Base-by-base conservation (phyloP, 2,888 invertebrate genomes). In the Eustalomyia histrio region DNA sequence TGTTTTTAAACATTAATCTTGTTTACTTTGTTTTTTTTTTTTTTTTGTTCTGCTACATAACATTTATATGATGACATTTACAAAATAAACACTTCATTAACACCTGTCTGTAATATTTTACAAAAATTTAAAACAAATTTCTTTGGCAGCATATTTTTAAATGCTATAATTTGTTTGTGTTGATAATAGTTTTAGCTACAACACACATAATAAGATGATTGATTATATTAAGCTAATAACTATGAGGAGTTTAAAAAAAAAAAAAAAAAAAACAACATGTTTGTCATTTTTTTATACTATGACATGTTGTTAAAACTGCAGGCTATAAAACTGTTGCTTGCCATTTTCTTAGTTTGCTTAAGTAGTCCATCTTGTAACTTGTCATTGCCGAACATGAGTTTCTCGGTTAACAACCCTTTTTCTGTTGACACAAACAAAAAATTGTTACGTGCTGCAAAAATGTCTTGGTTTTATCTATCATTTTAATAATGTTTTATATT, bases 41-140 rank as follows among this genome's bases (percentile, higher is more conserved):
- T 71, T 60, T 55, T 67, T 55, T n/a, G 50, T 24, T 50, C 4
- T 9, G 29, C 24, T 5, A 33, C 29, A 50, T 63, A 67, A 60
- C 67, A 76, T 64, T 79, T 79, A 75, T 33, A 58, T 64, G 79
- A 72, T 82, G 79, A 79, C 79, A 82, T 63, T 82, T 82, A 79
- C 75, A 82, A 76, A 80, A 83, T 82, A 82, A 83, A 82, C 80
- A 84, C 83, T 83, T 84, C 83, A 83, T 83, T 83, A 81, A 83
- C 83, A 84, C 83, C 83, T 84, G 81, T 79, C 79, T 57, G 29
- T 29, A 29, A 29, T 29, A 29, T 29, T 29, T 29, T 47, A 52
- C 43, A 69, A 65, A 64, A 35, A 16, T 61, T 43, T 12, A 57
- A 35, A 57, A 24, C 16, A 60, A 35, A 50, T 10, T 33, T 52